A percentile compares a stretch with the other conserved stretches of the same genome.
Evolutionary conservation across 2,888 invertebrate genomes (phyloP).

Genomic region (Eupithecia vulgata): DNA sequence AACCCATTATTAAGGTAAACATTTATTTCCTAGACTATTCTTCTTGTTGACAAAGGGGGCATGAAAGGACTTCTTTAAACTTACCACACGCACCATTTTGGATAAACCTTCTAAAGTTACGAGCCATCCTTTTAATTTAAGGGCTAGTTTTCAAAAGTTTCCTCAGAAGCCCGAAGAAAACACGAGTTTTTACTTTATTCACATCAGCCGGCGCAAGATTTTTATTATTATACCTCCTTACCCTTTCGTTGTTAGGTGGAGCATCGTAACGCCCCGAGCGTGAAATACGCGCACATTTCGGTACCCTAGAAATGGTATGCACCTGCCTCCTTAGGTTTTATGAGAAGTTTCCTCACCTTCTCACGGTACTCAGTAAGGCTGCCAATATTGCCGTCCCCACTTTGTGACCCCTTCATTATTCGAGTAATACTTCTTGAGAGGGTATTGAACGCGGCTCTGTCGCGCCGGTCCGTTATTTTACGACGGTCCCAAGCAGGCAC

Average conservation of each 20-base stretch:
- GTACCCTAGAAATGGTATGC: slow-evolving; percentile 81
- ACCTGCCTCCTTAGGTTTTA: slow-evolving; percentile 84
- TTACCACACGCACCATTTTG: not conserved
- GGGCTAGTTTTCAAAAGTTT: slow-evolving; percentile 43
- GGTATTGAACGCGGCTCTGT: slow-evolving; percentile 72
- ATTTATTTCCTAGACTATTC: not conserved
- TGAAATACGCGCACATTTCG: slow-evolving; percentile 81
- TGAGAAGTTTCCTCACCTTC: slow-evolving; percentile 82
- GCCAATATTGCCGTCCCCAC: slow-evolving; percentile 81
- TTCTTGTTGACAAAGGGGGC: not conserved
- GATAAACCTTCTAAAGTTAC: slow-evolving; percentile 22
- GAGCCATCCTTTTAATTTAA: slow-evolving; percentile 34
- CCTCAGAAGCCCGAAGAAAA: slow-evolving; percentile 48
- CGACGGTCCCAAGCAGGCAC: slow-evolving; percentile 57
- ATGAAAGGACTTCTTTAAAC: not conserved
- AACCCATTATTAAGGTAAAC: not conserved
- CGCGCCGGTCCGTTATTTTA: slow-evolving; percentile 67
- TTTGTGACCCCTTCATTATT: slow-evolving; percentile 83
- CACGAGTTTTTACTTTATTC: slow-evolving; percentile 62
- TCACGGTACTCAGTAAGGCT: slow-evolving; percentile 74
- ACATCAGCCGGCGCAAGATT: slow-evolving; percentile 67
- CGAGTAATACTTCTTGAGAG: slow-evolving; percentile 81
- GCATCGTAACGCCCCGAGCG: slow-evolving; percentile 71
- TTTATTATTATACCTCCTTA: slow-evolving; percentile 74
- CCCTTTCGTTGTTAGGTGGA: slow-evolving; percentile 68